A percentile compares a stretch with the other conserved stretches of the same genome.
Evolutionary conservation across 2,797 vertebrate genomes (phyloP).

Genomic region (Garrulus glandarius): DNA sequence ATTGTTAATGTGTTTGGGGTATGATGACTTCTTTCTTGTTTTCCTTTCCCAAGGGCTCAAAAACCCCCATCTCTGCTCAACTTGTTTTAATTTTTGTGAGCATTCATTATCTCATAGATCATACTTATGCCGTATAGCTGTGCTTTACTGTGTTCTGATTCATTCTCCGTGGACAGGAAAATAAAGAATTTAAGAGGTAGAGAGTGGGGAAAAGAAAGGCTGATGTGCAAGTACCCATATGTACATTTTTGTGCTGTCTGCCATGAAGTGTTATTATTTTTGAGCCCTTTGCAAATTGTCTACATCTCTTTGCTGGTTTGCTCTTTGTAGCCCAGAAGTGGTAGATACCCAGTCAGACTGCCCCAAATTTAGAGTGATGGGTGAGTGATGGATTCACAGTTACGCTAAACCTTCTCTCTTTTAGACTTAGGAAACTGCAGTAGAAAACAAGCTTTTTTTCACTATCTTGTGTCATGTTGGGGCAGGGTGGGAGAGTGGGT

Average conservation of each 20-base stretch:
- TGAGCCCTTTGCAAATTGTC: neutral
- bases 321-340: neutral
- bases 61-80: fast-evolving
- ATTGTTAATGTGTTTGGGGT: neutral
- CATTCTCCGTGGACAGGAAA: neutral
- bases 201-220: neutral
- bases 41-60: neutral
- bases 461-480: neutral
- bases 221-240: neutral
- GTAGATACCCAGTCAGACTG: neutral
- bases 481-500: neutral
- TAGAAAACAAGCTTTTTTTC: neutral
- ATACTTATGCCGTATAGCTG: neutral
- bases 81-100: neutral
- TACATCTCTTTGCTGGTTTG: neutral
- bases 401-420: neutral
- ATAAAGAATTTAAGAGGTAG: neutral
- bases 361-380: neutral
- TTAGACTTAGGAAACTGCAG: neutral
- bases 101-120: neutral
- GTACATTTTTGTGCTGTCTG: neutral
- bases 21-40: neutral
- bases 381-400: neutral
- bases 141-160: neutral
- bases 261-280: neutral